Percentiles rank a stretch among this genome's conserved stretches.
These are phyloP conservation scores for Pterostichus madidus DNA, from an alignment of 2,888 invertebrate genomes.

Conservation along the genomic window DNA sequence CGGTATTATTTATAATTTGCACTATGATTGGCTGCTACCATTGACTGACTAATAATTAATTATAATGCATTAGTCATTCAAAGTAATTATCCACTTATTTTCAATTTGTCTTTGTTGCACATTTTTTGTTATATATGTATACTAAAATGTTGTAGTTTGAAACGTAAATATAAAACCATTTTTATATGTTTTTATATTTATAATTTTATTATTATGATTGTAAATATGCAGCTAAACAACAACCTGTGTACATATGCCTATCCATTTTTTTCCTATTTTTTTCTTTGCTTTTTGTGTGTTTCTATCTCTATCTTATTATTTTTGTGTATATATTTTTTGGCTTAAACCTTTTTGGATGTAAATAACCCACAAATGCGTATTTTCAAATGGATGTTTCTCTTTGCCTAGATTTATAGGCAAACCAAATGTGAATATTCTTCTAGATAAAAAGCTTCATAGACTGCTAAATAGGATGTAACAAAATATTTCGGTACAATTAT, in stretches of 20 bases:
- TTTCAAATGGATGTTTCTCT: neutral
- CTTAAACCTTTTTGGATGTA: neutral
- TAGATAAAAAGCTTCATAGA: neutral
- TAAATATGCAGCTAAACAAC: constrained; percentile 38
- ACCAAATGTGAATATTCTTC: constrained; percentile 11
- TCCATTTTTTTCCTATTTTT: constrained; percentile 40
- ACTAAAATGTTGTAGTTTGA: neutral
- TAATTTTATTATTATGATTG: constrained; percentile 43
- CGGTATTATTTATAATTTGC: neutral
- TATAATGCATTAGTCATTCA: too few species aligned
- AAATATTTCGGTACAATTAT: neutral
- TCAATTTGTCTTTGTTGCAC: neutral
- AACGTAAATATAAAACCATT: neutral
- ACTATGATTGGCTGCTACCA: constrained; percentile 8
- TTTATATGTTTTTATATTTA: constrained; percentile 17
- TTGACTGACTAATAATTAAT: too few species aligned
- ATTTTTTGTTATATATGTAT: constrained; percentile 1
- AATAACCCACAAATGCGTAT: neutral
- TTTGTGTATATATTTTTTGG: constrained; percentile 32
- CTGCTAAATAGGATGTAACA: neutral
- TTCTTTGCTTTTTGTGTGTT: constrained; percentile 39
- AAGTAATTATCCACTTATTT: neutral
- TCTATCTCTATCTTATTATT: constrained; percentile 16
- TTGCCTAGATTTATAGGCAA: constrained; percentile 13
- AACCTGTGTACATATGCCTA: constrained; percentile 53